A percentile compares a stretch with the other conserved stretches of the same genome.
Evolutionary conservation across 2,113 vertebrate genomes (phyloP).

Genomic region (Psammodynastes pulverulentus): DNA sequence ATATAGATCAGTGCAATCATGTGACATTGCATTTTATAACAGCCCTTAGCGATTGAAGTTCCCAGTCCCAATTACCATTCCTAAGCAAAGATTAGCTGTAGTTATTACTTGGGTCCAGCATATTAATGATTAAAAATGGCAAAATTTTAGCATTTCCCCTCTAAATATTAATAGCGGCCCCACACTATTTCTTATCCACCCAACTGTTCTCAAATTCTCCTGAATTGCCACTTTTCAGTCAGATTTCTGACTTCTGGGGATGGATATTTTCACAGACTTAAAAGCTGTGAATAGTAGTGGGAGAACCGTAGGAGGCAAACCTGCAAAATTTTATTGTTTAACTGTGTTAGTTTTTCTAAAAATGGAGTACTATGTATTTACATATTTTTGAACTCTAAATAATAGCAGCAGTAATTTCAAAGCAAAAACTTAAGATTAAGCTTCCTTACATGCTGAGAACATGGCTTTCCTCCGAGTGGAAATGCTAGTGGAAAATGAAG

Average conservation of each 20-base stretch:
- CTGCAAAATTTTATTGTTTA: not conserved
- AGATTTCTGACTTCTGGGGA: not conserved
- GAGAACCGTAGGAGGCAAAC: not conserved
- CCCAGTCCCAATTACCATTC: not conserved
- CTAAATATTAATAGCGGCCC: not conserved
- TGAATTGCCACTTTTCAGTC: not conserved
- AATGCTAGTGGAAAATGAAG: conserved; percentile 95
- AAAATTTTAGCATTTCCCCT: not conserved
- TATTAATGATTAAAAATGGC: not conserved
- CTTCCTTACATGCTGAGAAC: conserved; percentile 88
- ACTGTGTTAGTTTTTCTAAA: not conserved
- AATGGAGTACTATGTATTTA: not conserved
- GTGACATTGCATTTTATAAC: not conserved
- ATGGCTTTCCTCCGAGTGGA: conserved; percentile 91
- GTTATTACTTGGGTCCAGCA: not conserved
- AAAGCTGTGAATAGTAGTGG: not conserved
- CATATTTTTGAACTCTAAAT: not conserved
- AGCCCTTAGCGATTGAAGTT: not conserved
- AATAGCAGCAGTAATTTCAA: not conserved
- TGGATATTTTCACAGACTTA: not conserved
- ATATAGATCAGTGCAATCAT: not conserved
- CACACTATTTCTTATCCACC: not conserved
- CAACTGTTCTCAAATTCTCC: not conserved
- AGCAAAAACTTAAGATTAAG: not conserved
- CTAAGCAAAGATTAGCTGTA: not conserved